Evolutionary conservation across 2,113 vertebrate species (phyloP).

Genomic region (Microtus pennsylvanicus): DNA sequence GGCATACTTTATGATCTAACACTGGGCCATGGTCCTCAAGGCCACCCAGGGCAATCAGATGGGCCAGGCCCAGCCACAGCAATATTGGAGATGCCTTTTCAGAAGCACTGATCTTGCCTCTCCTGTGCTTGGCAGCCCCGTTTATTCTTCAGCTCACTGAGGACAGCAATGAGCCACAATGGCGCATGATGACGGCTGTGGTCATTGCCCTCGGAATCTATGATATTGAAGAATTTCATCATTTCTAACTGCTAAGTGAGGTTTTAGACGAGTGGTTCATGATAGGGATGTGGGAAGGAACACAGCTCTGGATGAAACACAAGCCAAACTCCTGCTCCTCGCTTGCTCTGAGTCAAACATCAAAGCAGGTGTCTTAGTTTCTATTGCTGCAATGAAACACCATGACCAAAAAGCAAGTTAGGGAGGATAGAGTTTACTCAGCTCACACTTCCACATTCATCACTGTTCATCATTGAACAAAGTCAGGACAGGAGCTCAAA

Average conservation of each 20-base stretch:
- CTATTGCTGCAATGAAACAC: background rate
- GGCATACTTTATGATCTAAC: background rate
- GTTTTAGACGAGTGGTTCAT: constrained; percentile 81
- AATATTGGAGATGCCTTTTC: background rate
- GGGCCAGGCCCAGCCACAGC: background rate
- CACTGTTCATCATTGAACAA: background rate
- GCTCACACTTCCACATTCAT: background rate
- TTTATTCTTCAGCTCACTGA: constrained; percentile 66
- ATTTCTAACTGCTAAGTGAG: constrained; percentile 82
- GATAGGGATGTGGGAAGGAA: constrained; percentile 64
- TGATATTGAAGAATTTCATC: constrained; percentile 87
- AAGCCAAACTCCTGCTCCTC: constrained; percentile 12
- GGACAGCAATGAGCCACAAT: constrained; percentile 63
- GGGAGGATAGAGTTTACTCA: background rate
- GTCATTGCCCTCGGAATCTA: constrained; percentile 77
- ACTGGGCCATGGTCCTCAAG: background rate
- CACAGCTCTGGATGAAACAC: background rate
- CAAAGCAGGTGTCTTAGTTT: background rate
- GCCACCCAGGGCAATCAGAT: background rate
- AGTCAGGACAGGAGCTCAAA: background rate
- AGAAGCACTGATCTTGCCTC: background rate
- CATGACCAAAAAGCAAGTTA: background rate
- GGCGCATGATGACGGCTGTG: constrained; percentile 68
- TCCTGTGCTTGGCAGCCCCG: background rate
- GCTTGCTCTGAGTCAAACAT: constrained; percentile 42